These are phyloP conservation scores for Lasioglossum marginatum DNA, from an alignment of 2,888 invertebrate genomes.

Conservation along the genomic window DNA sequence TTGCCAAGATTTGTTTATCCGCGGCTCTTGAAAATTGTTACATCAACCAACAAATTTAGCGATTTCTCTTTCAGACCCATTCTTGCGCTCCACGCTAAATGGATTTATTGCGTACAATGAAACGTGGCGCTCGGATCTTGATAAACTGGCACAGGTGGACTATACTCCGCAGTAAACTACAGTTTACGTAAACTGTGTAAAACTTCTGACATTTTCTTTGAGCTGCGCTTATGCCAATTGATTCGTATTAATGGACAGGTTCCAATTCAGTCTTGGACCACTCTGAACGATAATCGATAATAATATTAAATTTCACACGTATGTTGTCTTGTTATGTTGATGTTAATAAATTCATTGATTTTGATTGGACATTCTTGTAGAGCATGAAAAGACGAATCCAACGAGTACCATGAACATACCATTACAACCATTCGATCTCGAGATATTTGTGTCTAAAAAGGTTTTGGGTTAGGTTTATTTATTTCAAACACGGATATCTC, in stretches of 20 bases:
- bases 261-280: not conserved
- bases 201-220: not conserved
- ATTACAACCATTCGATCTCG: not conserved
- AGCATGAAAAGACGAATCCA: not conserved
- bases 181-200: not conserved
- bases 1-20: not conserved
- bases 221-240: not conserved
- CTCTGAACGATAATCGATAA: not conserved
- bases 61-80: not conserved
- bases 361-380: not conserved
- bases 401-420: not conserved
- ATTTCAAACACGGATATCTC: not conserved
- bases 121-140: not conserved
- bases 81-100: not conserved
- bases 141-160: not conserved
- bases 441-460: not conserved
- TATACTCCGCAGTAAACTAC: not conserved
- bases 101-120: not conserved
- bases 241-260: not conserved
- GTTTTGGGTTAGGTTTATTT: not conserved
- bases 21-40: not conserved
- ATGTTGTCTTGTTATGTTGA: no score
- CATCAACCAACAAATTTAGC: slow-evolving; percentile 8
- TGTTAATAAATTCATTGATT: no score
- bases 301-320: not conserved